These are phyloP conservation scores for Thamnophis elegans DNA, from an alignment of 2,797 vertebrate genomes.

Conservation along the genomic window DNA sequence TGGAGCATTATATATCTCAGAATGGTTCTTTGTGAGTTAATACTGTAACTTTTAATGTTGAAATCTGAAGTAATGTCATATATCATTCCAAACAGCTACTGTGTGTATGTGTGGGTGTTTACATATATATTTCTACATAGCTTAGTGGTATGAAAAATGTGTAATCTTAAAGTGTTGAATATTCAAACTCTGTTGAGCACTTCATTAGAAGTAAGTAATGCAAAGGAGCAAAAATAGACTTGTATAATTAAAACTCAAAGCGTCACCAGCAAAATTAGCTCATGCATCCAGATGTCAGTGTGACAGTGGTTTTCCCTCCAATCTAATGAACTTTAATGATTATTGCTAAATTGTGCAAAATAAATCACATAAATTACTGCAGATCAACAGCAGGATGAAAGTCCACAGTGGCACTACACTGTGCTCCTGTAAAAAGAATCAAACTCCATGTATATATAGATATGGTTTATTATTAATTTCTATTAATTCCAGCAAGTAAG, in stretches of 20 bases:
- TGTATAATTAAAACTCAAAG: constrained; percentile 23
- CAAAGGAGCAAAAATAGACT: neutral
- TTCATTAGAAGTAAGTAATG: constrained; percentile 13
- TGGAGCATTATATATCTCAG: too few relatives aligned
- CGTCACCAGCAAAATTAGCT: constrained; percentile 18
- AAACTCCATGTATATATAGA: neutral
- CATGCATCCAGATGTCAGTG: constrained; percentile 41
- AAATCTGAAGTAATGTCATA: too few relatives aligned
- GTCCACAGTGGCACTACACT: neutral
- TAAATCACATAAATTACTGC: constrained; percentile 31
- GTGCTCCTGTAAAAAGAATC: neutral
- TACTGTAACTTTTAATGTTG: neutral
- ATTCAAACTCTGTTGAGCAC: neutral
- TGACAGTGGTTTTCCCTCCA: constrained; percentile 18
- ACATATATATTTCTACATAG: neutral
- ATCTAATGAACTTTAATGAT: constrained; percentile 43
- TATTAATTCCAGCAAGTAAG: neutral
- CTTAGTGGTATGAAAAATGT: neutral
- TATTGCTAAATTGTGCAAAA: constrained; percentile 34
- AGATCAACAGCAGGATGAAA: constrained; percentile 18
- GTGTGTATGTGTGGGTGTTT: neutral
- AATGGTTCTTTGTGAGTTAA: neutral
- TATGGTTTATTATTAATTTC: neutral
- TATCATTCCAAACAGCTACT: neutral
- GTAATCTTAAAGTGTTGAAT: neutral